Evolutionary conservation across 35 echinoderm and acorn worm genomes (phyloP).

Genomic region (Anneissia japonica): DNA sequence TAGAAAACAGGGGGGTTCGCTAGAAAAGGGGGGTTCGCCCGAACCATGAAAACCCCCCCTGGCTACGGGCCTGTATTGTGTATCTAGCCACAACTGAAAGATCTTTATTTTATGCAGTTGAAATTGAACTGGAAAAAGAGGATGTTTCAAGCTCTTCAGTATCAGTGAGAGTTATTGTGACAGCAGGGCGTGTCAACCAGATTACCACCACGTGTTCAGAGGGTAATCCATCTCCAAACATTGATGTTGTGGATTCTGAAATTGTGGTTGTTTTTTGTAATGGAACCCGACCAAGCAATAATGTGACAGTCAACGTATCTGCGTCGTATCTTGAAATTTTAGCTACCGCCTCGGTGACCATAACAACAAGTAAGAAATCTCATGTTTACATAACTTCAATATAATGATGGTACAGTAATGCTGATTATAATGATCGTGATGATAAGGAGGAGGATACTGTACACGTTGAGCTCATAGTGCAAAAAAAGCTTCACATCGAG

Average conservation of each 20-base stretch:
- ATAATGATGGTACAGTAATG: no score
- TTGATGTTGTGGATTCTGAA: neutral
- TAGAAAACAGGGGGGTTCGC: no score
- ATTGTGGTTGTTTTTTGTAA: neutral
- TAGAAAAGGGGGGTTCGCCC: no score
- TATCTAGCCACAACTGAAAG: no score
- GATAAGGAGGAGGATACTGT: no score
- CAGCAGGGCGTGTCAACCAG: neutral
- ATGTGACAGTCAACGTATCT: neutral
- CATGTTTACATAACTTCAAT: no score
- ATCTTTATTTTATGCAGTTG: neutral
- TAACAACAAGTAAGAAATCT: neutral
- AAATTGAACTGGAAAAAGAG: neutral
- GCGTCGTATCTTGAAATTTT: neutral
- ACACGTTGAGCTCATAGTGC: no score
- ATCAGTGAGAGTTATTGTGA: neutral
- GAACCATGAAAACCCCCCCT: no score
- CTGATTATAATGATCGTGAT: no score
- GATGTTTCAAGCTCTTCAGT: neutral
- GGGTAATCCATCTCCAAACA: neutral
- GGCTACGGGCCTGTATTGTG: no score
- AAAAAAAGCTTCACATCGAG: no score
- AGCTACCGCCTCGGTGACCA: neutral
- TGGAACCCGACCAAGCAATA: neutral
- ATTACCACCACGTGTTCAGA: neutral